A percentile compares a stretch with the other conserved stretches of the same genome.
phyloP scores from a whole-genome alignment of 2,113 vertebrate genomes.

The Eubucco bourcierii region DNA sequence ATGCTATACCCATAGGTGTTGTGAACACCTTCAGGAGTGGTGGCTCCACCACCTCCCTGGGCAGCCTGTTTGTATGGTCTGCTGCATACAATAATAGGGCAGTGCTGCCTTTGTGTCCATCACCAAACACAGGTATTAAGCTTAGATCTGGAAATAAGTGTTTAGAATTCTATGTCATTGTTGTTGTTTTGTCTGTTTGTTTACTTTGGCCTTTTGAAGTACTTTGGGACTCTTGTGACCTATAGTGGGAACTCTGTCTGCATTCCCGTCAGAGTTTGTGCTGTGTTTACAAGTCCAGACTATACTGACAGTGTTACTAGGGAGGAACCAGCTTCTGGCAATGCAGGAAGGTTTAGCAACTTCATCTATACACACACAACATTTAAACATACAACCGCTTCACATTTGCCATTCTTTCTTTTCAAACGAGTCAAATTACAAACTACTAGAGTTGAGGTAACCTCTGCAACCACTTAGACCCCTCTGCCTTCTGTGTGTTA shows the following conservation, averaged over 20 bases:
- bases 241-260: background rate
- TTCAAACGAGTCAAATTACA: background rate
- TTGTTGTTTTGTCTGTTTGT: background rate
- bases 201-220: slow-evolving; percentile 1
- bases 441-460: background rate
- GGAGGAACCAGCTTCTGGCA: background rate
- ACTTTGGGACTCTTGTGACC: background rate
- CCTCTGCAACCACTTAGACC: background rate
- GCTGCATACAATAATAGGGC: background rate
- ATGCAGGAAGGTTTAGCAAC: background rate
- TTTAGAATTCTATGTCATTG: background rate
- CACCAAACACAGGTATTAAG: background rate
- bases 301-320: background rate
- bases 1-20: too few species aligned
- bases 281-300: background rate
- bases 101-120: background rate
- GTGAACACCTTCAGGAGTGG: too few species aligned
- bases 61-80: background rate
- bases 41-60: too few species aligned
- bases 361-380: background rate
- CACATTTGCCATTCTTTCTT: background rate
- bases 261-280: slow-evolving; percentile 15
- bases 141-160: background rate
- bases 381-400: background rate
- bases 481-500: background rate